A percentile compares a stretch with the other conserved stretches of the same genome.
phyloP scores from a whole-genome alignment of 2,113 vertebrate species.

The Otolemur garnettii region DNA sequence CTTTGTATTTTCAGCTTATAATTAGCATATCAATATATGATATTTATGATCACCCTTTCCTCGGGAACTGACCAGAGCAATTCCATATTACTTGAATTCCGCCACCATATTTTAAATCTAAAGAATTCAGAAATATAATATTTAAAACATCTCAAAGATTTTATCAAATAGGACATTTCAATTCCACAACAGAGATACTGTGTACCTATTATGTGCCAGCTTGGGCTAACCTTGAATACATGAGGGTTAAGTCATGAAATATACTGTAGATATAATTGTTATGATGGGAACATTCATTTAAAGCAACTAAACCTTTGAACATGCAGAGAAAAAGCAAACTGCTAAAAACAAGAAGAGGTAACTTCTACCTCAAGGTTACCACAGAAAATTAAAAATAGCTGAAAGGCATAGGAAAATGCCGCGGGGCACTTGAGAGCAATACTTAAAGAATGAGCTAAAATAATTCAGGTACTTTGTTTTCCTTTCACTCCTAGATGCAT shows the following conservation, averaged over 20 bases:
- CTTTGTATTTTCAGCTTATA: background rate
- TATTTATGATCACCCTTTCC: background rate
- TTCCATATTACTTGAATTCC: background rate
- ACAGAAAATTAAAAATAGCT: slow-evolving; percentile 61
- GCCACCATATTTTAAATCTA: background rate
- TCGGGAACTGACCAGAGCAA: background rate
- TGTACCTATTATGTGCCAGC: background rate
- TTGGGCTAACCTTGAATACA: slow-evolving; percentile 19
- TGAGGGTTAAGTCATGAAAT: background rate
- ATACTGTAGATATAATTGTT: background rate
- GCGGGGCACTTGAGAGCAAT: background rate
- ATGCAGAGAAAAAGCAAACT: background rate
- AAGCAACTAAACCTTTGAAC: slow-evolving; percentile 56
- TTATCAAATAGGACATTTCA: background rate
- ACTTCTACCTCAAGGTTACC: slow-evolving; percentile 60
- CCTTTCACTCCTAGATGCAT: background rate
- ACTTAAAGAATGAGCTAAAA: background rate
- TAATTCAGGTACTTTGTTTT: background rate
- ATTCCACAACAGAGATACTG: background rate
- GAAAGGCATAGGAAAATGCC: slow-evolving; percentile 41
- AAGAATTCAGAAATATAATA: slow-evolving; percentile 20
- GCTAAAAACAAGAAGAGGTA: slow-evolving; percentile 1
- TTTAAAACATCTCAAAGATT: background rate
- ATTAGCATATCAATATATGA: background rate
- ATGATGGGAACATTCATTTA: background rate